Evolutionary conservation across 2,888 invertebrate species (phyloP), one percentile per base, ranked within the genome.

Genomic region (Mythimna vitellina): DNA sequence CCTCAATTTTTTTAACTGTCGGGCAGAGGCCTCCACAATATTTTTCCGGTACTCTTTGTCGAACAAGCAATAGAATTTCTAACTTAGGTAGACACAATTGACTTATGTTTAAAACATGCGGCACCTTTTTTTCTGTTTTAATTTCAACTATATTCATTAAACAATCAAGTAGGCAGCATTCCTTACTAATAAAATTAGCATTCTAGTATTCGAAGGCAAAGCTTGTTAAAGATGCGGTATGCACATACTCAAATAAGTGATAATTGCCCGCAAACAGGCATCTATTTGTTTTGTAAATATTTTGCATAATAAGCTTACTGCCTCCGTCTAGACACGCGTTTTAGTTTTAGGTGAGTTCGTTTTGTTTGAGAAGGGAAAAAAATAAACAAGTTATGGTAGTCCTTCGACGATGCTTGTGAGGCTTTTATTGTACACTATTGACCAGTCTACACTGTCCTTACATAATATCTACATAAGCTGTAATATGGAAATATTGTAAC

Each of bases 291-390:
- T 53, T 35, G 77, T 56, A 22, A 73, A 76, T 76, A 64, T 53
- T 81, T 64, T 80, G 70, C 58, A 76, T 78, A 76, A 60, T 70
- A 17, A 60, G 54, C 35, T 46, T 57, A 46, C 63, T 70, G 20
- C 60, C 46, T 51, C 6, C 51, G 70, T 76, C 81, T 75, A 80
- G 81, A 81, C 63, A 10, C 17, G 10, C n/a, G 22, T 38, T 76
- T 70, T 61, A 8, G 20, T 38, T 76, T 70, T 61, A 8, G 20
- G 17, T 35, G 56, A 72, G 51, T 65, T 54, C 7, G 51, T 51
- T 38, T 9, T 46, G 46, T 25, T n/a, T 5, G 9, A 20, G 42
- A 14, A 38, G 17, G 46, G 17, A 17, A 12, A 9, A 35, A 22
- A 61, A 66, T 17, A 12, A 22, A 56, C 12, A 12, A 56, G 12